Evolutionary conservation across 2,113 vertebrate genomes (phyloP), one percentile per base, ranked within the genome.

Genomic region (Bubo bubo): DNA sequence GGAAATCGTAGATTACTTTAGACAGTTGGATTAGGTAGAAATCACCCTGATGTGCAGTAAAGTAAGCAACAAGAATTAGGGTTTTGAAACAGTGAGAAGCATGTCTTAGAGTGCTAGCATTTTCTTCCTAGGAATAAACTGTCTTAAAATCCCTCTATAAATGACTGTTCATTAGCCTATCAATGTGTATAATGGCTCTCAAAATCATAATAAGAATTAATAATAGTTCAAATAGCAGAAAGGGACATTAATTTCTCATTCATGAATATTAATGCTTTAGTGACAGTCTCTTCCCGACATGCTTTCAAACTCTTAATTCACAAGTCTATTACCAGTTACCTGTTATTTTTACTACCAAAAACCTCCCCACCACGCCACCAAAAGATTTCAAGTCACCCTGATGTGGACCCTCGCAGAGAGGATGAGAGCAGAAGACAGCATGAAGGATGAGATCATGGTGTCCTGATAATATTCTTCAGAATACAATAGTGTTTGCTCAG

Each of bases 201-300:
- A 97, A 95, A 97, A 97, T 95, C 71, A 95, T 94, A 96, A 96
- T 94, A 96, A 96, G 96, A 97, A 98, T 97, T 98, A 97, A 97
- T 95, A 97, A 95, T 96, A 97, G 95, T 97, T 98, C 96, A 97
- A 97, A 97, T 53, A 96, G 81, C 82, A 97, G 90, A 96, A 98
- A 96, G 67, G 86, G 95, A 77, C 94, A 97, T 98, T 97, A 97
- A 95, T 97, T 98, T 97, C 86, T 97, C 93, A 56, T 60, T 95
- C 73, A 88, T 97, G 90, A 97, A 97, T 97, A 97, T 92, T 86
- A 96, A 93, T 70, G 21, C 23, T 80, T 64, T 37, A 86, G 91
- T 47, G 91, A 88, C n/a, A 66, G 50, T 81, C 79, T 82, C 72
- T 82, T 92, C 80, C 79, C 2, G 1, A 93, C 71, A 75, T 64